phyloP scores from a whole-genome alignment of 2,888 invertebrate genomes.

The Acanthococcus lagerstroemiae region DNA sequence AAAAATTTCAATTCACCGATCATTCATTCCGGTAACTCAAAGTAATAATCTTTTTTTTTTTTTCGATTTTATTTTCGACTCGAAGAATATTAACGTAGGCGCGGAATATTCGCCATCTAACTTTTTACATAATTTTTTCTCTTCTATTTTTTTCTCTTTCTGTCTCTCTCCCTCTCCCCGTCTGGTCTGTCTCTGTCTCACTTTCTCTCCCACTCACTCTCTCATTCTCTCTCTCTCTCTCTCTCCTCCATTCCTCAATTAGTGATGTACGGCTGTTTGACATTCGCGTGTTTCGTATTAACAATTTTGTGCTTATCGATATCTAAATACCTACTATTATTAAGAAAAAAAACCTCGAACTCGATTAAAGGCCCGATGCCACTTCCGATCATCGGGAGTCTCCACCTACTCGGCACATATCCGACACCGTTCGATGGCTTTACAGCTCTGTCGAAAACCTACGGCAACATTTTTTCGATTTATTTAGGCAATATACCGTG shows the following conservation, averaged over 20 bases:
- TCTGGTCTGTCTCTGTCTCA: too few species aligned
- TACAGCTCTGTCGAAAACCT: conserved; percentile 54
- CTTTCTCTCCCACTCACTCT: too few species aligned
- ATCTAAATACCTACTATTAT: background rate
- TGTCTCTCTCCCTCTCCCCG: too few species aligned
- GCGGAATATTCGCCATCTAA: background rate
- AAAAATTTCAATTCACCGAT: background rate
- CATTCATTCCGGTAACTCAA: background rate
- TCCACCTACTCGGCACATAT: conserved; percentile 54
- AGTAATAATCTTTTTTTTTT: background rate
- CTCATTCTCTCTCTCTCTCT: too few species aligned
- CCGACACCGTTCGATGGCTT: conserved; percentile 63
- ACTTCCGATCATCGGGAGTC: conserved; percentile 59
- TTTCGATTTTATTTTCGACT: background rate
- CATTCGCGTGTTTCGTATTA: background rate
- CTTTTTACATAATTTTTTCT: too few species aligned
- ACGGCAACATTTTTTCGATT: conserved; percentile 63
- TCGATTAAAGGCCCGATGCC: conserved; percentile 50
- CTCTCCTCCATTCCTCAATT: too few species aligned
- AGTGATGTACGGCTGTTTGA: background rate
- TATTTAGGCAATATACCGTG: conserved; percentile 58
- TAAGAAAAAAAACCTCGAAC: background rate
- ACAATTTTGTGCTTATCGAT: background rate
- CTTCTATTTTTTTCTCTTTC: too few species aligned
- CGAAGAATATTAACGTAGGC: too few species aligned